Evolutionary conservation across 2,888 invertebrate genomes (phyloP), one percentile per base, ranked within the genome.

Genomic region (Pterobdella sp.): DNA sequence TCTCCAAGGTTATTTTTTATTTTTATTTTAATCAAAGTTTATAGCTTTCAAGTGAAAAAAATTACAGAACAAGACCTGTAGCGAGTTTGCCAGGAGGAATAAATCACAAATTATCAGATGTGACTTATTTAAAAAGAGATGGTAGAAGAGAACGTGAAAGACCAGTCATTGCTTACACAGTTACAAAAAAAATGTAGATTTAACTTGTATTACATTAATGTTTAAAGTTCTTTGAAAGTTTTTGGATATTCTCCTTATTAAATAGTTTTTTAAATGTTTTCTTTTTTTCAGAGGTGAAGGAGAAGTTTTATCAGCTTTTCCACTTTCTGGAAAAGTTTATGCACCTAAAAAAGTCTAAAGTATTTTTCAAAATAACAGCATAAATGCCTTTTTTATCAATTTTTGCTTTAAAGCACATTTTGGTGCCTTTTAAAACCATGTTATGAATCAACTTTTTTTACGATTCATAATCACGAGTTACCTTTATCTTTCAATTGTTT

Each of bases 111-210:
- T 26, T 66, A 7, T 66, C 42, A 36, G 32, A 36, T 18, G 56
- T 56, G n/a, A 0, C 22, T 32, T 71, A 71, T 60, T 32, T 63
- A 35, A 34, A 60, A 10, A 71, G 71, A 71, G 71, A 71, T 71
- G 71, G 60, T n/a, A 71, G 71, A 36, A 56, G 71, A 35, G 1
- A 14, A 31, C 56, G 56, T 26, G 60, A 63, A 60, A 32, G 22
- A n/a, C 71, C 71, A 18, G 49, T 71, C 2, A 36, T 71, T 34
- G 35, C 31, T 22, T 71, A 71, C 36, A 63, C 32, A 35, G 1
- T 63, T 31, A 71, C 71, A 26, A 56, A 71, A 34, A 35, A 56
- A n/a, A 56, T 56, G 60, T n/a, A n/a, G n/a, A n/a, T n/a, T n/a
- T n/a, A n/a, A n/a, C n/a, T n/a, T n/a, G n/a, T n/a, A n/a, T n/a